Conservation (phyloP, 2,113 vertebrate genomes). For the Montifringilla adamsi region DNA sequence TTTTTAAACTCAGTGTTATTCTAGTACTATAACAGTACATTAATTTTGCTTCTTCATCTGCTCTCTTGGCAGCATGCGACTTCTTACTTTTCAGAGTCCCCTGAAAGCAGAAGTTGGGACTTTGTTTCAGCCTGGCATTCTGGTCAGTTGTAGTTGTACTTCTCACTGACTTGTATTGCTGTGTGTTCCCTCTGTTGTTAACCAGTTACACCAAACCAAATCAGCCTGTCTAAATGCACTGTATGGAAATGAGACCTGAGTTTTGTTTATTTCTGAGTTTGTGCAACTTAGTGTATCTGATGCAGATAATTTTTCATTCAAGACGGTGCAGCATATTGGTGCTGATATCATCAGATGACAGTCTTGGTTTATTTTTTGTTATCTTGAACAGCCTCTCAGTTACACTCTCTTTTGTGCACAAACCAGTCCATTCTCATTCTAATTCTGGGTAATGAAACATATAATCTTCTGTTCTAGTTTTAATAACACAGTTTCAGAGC, state of each 20-base stretch:
- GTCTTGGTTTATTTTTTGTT: background rate
- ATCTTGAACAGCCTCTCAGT: background rate
- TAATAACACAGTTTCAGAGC: background rate
- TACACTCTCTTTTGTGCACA: background rate
- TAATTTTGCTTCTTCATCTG: background rate
- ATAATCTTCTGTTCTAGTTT: slow-evolving; percentile 40
- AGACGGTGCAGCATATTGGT: background rate
- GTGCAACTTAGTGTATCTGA: background rate
- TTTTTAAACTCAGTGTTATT: background rate
- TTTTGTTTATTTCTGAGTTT: background rate
- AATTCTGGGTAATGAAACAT: background rate
- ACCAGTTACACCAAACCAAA: background rate
- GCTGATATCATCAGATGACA: background rate
- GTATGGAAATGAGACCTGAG: background rate
- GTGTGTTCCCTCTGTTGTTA: background rate
- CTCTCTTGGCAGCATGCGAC: background rate
- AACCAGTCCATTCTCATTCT: slow-evolving; percentile 26
- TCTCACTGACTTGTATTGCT: background rate
- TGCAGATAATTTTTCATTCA: background rate
- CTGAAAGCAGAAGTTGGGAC: background rate
- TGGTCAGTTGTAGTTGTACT: background rate
- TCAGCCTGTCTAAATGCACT: background rate
- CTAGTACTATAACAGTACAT: background rate
- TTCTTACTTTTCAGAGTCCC: background rate
- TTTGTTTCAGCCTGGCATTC: background rate